Conservation (phyloP, 1,140 invertebrate species). For the Halyomorpha halys region DNA sequence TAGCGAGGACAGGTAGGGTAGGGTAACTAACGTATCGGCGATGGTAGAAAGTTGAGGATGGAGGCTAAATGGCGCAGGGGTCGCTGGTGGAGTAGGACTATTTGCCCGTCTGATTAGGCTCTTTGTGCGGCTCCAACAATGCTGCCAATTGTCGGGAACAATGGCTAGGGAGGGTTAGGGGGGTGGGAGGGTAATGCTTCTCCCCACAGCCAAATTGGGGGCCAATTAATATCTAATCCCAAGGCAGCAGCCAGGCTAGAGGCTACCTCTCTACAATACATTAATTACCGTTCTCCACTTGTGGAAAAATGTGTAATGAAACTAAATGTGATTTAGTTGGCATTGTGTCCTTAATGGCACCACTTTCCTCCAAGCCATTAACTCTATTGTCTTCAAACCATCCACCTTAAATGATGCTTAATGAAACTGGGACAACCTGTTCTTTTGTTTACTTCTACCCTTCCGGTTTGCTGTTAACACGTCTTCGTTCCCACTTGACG, state of each 20-base stretch:
- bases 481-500: too few species aligned
- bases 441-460: not conserved
- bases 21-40: not conserved
- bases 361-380: not conserved
- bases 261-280: conserved; percentile 17
- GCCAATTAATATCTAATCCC: conserved; percentile 27
- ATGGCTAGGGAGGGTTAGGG: conserved; percentile 1
- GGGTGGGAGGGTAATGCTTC: conserved; percentile 5
- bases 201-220: conserved; percentile 25
- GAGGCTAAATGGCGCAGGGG: not conserved
- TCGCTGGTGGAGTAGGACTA: conserved; percentile 9
- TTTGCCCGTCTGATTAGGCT: conserved; percentile 23
- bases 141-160: conserved; percentile 23
- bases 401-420: conserved; percentile 7
- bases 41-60: not conserved
- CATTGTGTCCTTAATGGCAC: conserved; percentile 7
- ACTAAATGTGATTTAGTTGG: conserved; percentile 23
- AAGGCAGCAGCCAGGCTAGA: not conserved
- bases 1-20: not conserved
- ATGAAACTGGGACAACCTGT: conserved; percentile 2
- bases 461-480: too few species aligned
- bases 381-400: not conserved
- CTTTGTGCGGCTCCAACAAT: conserved; percentile 23
- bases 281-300: conserved; percentile 24
- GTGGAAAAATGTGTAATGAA: conserved; percentile 24